Conservation (phyloP, 2,888 invertebrate species). For the Amblyteles armatorius region DNA sequence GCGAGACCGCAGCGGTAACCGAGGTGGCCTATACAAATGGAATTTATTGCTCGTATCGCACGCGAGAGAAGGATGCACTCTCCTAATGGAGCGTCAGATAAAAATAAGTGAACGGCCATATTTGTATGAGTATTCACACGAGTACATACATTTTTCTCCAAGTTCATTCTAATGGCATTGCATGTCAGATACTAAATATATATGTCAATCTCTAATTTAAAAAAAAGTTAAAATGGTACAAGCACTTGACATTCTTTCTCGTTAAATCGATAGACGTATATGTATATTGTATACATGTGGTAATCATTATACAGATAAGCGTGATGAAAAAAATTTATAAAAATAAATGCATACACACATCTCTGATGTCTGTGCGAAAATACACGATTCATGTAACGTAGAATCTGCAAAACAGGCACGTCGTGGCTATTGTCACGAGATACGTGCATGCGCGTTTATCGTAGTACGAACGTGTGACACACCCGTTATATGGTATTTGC, state of each 20-base stretch:
- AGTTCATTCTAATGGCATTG: conserved; percentile 6
- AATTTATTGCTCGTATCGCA: conserved; percentile 5
- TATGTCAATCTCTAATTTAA: too few species aligned
- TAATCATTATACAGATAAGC: background rate
- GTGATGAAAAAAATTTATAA: too few species aligned
- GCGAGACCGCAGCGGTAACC: conserved; percentile 14
- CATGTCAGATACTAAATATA: background rate
- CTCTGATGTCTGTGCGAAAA: background rate
- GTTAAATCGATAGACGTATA: background rate
- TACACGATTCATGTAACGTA: conserved; percentile 36
- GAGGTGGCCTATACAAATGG: background rate
- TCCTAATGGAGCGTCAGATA: background rate
- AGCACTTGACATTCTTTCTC: too few species aligned
- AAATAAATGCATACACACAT: background rate
- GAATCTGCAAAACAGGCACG: conserved; percentile 56
- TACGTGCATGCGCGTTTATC: conserved; percentile 29
- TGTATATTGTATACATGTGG: background rate
- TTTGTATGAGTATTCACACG: conserved; percentile 34
- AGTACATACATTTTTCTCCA: background rate
- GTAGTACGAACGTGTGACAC: background rate
- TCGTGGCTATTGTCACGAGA: conserved; percentile 53
- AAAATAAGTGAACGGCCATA: conserved; percentile 26
- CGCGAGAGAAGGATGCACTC: conserved; percentile 10
- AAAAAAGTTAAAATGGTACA: too few species aligned
- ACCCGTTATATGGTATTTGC: background rate